phyloP scores from a whole-genome alignment of 2,797 vertebrate species.

The Xiphorhynchus erythropygius region DNA sequence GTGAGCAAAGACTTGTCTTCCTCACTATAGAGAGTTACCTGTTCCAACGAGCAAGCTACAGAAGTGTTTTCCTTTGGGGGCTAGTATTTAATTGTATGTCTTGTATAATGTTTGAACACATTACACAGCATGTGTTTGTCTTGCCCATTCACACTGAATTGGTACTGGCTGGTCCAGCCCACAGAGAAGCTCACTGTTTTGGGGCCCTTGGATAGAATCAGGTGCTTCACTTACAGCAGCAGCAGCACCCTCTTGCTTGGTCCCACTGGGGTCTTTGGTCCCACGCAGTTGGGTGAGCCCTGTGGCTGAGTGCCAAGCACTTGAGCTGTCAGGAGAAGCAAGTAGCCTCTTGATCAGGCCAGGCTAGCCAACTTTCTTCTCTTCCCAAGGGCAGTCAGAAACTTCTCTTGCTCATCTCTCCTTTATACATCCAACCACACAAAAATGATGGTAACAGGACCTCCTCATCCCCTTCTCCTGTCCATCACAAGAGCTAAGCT shows the following conservation, averaged over 20 bases:
- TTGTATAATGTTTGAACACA: background rate
- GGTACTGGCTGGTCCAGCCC: background rate
- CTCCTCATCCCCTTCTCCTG: background rate
- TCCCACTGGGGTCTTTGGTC: background rate
- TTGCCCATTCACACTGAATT: background rate
- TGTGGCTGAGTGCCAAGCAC: accelerated
- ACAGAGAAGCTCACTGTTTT: accelerated
- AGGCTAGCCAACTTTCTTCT: background rate
- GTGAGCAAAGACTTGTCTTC: background rate
- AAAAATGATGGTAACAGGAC: background rate
- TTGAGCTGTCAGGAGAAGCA: background rate
- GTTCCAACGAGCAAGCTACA: background rate
- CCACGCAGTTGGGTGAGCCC: background rate
- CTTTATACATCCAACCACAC: background rate
- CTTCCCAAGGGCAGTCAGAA: background rate
- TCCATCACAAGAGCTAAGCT: background rate
- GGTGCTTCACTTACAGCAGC: background rate
- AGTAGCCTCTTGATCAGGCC: background rate
- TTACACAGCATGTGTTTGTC: background rate
- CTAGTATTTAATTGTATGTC: background rate
- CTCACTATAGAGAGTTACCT: background rate
- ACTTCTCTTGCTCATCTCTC: background rate
- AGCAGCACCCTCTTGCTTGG: background rate
- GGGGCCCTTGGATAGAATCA: background rate
- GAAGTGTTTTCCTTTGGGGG: background rate